phyloP scores from a whole-genome alignment of 2,888 invertebrate species.

The Orthosia gothica region DNA sequence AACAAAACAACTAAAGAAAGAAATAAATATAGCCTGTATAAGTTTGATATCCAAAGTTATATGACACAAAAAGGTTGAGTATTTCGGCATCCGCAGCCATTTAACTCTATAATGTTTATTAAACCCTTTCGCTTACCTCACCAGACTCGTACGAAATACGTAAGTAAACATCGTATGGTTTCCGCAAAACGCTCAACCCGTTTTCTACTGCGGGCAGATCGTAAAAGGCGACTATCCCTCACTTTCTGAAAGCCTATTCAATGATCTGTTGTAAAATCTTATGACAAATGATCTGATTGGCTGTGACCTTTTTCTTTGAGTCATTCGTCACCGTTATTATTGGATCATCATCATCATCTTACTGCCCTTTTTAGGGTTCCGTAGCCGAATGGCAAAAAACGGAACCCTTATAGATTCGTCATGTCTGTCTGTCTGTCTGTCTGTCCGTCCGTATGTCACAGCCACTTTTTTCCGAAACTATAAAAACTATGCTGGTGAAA shows the following conservation, averaged over 20 bases:
- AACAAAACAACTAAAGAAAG: background rate
- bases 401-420: too few relatives aligned
- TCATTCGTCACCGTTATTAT: too few relatives aligned
- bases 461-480: too few relatives aligned
- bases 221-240: conserved; percentile 14
- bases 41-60: conserved; percentile 14
- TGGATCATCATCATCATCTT: too few relatives aligned
- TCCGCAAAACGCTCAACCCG: conserved; percentile 4
- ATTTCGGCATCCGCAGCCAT: conserved; percentile 27
- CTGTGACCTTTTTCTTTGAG: too few relatives aligned
- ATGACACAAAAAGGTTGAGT: conserved; percentile 29
- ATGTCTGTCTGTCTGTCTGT: too few relatives aligned
- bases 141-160: conserved; percentile 10
- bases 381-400: too few relatives aligned
- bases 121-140: conserved; percentile 56
- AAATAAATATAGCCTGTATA: too few relatives aligned
- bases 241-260: conserved; percentile 9
- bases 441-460: too few relatives aligned
- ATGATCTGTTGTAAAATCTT: background rate
- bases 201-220: background rate
- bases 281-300: background rate
- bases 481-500: too few relatives aligned
- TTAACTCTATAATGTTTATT: conserved; percentile 51
- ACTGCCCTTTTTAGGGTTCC: too few relatives aligned
- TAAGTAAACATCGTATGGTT: conserved; percentile 25